Conservation (phyloP, 1,140 invertebrate species). For the Idris sp. region DNA sequence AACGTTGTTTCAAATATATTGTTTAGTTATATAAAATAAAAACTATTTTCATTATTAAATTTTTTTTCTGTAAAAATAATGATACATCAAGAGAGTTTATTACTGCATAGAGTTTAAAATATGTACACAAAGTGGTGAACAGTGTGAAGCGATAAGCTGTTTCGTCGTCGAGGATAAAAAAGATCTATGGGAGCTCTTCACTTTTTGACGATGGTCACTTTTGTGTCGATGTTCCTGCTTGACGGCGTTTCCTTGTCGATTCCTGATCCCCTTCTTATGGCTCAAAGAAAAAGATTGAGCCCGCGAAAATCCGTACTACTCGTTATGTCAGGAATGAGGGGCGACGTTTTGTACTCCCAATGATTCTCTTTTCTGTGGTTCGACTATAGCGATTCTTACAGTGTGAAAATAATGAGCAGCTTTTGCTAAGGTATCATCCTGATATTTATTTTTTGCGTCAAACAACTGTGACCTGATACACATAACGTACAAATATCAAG, state of each 20-base stretch:
- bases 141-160: slow-evolving; percentile 53
- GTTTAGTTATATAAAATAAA: too few species aligned
- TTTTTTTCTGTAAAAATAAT: too few species aligned
- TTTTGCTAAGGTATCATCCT: slow-evolving; percentile 50
- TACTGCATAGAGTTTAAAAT: slow-evolving; percentile 24
- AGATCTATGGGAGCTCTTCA: slow-evolving; percentile 46
- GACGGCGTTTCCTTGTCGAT: slow-evolving; percentile 55
- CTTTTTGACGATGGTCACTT: slow-evolving; percentile 61
- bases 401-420: slow-evolving; percentile 62
- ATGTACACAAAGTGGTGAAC: slow-evolving; percentile 44
- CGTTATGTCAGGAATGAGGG: slow-evolving; percentile 51
- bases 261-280: slow-evolving; percentile 53
- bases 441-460: slow-evolving; percentile 53
- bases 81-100: too few species aligned
- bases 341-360: slow-evolving; percentile 54
- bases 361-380: slow-evolving; percentile 54
- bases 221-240: slow-evolving; percentile 56
- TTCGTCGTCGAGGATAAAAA: slow-evolving; percentile 48
- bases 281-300: slow-evolving; percentile 59
- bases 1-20: too few species aligned
- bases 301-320: slow-evolving; percentile 60
- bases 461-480: slow-evolving; percentile 54
- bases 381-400: slow-evolving; percentile 42
- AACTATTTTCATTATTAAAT: too few species aligned
- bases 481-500: slow-evolving; percentile 44